These are phyloP conservation scores for Sebastolobus alascanus DNA, from an alignment of 2,797 vertebrate species.

Conservation along the genomic window DNA sequence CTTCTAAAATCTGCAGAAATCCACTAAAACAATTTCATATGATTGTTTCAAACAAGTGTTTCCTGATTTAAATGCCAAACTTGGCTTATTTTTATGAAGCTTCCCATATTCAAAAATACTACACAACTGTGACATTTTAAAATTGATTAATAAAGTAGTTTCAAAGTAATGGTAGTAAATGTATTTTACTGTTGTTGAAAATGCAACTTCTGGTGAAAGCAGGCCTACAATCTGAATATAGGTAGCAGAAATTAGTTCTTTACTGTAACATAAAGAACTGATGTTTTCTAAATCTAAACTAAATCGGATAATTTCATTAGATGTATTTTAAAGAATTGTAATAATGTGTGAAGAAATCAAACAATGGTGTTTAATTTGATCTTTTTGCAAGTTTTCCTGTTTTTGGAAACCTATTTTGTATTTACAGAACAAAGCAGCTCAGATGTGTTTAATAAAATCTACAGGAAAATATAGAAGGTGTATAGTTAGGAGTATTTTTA, in stretches of 20 bases:
- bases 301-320: not conserved
- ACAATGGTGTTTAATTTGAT: slow-evolving; percentile 5
- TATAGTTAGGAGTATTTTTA: not conserved
- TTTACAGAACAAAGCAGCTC: not conserved
- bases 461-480: not conserved
- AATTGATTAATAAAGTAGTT: slow-evolving; percentile 1
- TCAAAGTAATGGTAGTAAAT: not conserved
- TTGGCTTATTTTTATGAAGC: not conserved
- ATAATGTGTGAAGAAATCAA: not conserved
- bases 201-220: slow-evolving; percentile 11
- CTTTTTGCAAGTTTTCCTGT: not conserved
- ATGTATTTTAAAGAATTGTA: not conserved
- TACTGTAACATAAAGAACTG: not conserved
- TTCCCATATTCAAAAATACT: slow-evolving; percentile 8
- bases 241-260: slow-evolving; percentile 7
- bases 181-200: slow-evolving; percentile 13
- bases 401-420: not conserved
- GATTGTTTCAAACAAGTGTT: slow-evolving; percentile 1
- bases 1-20: not conserved
- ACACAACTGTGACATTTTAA: not conserved
- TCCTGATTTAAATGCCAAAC: slow-evolving; percentile 8
- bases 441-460: not conserved
- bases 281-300: not conserved
- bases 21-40: slow-evolving; percentile 13
- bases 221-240: slow-evolving; percentile 4